Evolutionary conservation across 2,113 vertebrate species (phyloP).

Genomic region (Thalassarche chlororhynchos): DNA sequence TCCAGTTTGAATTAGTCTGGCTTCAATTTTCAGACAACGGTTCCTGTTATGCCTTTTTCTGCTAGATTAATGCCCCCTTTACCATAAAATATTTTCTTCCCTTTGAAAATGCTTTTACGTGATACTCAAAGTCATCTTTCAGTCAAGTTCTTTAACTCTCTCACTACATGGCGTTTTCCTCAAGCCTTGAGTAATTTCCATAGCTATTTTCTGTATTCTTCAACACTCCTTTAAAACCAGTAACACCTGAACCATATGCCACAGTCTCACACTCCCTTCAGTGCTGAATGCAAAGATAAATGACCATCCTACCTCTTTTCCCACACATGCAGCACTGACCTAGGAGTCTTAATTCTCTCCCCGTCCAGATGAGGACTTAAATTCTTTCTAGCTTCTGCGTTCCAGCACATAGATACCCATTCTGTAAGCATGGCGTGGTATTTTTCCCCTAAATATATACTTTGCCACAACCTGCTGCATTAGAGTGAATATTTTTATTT

Average conservation of each 20-base stretch:
- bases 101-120: not conserved
- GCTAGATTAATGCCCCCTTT: not conserved
- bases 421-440: rapidly evolving
- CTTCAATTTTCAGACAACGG: not conserved
- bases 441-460: not conserved
- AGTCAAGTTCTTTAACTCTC: not conserved
- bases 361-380: not conserved
- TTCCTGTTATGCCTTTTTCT: not conserved
- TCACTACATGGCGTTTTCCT: not conserved
- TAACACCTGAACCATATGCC: not conserved
- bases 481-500: not conserved
- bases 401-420: not conserved
- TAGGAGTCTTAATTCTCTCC: not conserved
- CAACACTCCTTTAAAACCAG: not conserved
- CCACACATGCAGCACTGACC: not conserved
- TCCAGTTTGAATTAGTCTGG: not conserved
- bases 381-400: not conserved
- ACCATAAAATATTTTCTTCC: not conserved
- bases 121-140: not conserved
- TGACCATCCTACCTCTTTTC: not conserved
- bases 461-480: not conserved
- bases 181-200: not conserved
- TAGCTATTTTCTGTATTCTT: not conserved
- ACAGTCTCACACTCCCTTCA: not conserved
- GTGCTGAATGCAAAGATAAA: not conserved